These are phyloP conservation scores for Thunnus thynnus DNA, from an alignment of 2,113 vertebrate species.

Conservation along the genomic window DNA sequence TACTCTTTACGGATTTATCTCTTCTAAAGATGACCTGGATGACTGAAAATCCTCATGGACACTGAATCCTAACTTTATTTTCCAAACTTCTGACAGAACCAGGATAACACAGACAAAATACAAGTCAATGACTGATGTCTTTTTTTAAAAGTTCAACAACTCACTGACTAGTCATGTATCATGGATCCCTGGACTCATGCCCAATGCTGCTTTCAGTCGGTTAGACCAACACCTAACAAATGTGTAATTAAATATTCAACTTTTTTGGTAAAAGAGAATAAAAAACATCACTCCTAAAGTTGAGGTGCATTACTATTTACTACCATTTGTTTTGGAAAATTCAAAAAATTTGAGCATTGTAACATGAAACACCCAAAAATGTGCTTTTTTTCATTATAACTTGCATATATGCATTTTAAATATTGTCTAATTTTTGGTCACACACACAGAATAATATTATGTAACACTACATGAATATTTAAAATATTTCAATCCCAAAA, in stretches of 20 bases:
- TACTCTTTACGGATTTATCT: slow-evolving; percentile 4
- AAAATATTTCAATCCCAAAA: not conserved
- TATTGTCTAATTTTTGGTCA: too few species aligned
- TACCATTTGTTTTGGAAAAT: too few species aligned
- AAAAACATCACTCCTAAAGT: not conserved
- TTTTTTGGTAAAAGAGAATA: not conserved
- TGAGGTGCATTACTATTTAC: too few species aligned
- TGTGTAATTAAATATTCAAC: not conserved
- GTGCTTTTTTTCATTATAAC: too few species aligned
- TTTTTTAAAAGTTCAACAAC: slow-evolving; percentile 11
- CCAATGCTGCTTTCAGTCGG: not conserved
- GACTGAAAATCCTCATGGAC: slow-evolving; percentile 22
- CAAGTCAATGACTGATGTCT: not conserved
- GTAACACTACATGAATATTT: not conserved
- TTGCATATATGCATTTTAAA: too few species aligned
- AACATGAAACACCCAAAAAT: too few species aligned
- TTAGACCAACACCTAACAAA: not conserved
- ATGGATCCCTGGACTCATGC: not conserved
- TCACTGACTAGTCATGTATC: not conserved
- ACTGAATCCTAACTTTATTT: not conserved
- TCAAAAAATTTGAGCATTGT: too few species aligned
- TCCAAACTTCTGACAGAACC: slow-evolving; percentile 15
- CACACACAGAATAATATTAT: not conserved
- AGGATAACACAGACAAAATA: slow-evolving; percentile 24
- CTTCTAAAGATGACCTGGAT: not conserved